Evolutionary conservation across 2,888 invertebrate species (phyloP).

Genomic region (Eupithecia centaureata): DNA sequence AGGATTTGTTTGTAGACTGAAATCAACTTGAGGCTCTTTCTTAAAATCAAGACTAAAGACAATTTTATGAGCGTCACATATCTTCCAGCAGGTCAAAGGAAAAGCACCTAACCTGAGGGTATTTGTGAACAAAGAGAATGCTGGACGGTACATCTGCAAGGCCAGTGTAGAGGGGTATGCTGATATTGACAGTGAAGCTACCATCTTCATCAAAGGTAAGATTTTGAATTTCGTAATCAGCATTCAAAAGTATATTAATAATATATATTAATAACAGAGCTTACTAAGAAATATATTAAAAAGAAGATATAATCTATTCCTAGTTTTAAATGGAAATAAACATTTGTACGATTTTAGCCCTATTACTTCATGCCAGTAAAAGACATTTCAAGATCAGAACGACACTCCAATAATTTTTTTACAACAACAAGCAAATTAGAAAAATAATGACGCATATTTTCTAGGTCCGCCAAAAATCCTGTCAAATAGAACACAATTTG

Average conservation of each 20-base stretch:
- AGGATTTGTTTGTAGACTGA: too few species aligned
- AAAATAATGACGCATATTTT: constrained; percentile 14
- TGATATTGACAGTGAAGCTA: constrained; percentile 91
- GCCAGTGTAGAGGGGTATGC: constrained; percentile 94
- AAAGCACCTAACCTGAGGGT: constrained; percentile 90
- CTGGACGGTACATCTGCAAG: constrained; percentile 95
- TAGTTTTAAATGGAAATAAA: background rate
- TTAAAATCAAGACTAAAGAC: constrained; percentile 6
- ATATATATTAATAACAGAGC: too few species aligned
- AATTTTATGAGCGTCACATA: constrained; percentile 83
- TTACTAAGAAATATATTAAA: too few species aligned
- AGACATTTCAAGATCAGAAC: background rate
- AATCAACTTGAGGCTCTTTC: too few species aligned
- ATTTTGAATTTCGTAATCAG: too few species aligned
- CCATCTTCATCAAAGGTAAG: constrained; percentile 90
- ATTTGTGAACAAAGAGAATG: constrained; percentile 88
- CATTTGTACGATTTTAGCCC: background rate
- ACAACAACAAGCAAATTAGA: background rate
- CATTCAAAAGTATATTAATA: too few species aligned
- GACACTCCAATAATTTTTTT: background rate
- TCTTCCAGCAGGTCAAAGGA: constrained; percentile 92
- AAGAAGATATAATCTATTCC: background rate
- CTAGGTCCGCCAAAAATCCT: constrained; percentile 90
- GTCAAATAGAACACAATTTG: constrained; percentile 92
- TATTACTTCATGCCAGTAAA: background rate